phyloP scores from a whole-genome alignment of 2,888 invertebrate genomes.

The Geotrupes spiniger region DNA sequence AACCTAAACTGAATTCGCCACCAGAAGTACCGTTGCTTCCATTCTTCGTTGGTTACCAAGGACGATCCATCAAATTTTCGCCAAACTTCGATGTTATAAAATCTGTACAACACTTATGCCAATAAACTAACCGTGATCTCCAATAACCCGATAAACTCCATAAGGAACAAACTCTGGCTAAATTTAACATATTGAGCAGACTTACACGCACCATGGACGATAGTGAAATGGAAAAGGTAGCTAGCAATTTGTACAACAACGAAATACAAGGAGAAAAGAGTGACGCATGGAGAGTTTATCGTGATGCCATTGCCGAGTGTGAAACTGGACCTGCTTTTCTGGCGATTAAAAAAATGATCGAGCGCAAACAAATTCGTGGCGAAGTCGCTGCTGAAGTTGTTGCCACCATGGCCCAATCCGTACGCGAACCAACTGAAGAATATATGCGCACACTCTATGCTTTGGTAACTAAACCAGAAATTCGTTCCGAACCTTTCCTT shows the following conservation, averaged over 20 bases:
- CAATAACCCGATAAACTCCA: slow-evolving; percentile 58
- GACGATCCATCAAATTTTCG: slow-evolving; percentile 47
- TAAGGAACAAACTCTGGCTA: slow-evolving; percentile 58
- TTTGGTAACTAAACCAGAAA: slow-evolving; percentile 53
- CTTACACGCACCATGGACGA: slow-evolving; percentile 61
- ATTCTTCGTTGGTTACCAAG: slow-evolving; percentile 51
- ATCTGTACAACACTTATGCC: slow-evolving; percentile 46
- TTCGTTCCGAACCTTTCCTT: slow-evolving; percentile 53
- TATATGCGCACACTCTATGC: slow-evolving; percentile 60
- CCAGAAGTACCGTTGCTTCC: slow-evolving; percentile 53
- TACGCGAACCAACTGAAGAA: slow-evolving; percentile 62
- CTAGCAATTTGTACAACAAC: slow-evolving; percentile 53
- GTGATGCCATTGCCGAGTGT: slow-evolving; percentile 64
- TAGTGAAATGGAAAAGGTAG: slow-evolving; percentile 58
- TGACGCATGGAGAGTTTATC: slow-evolving; percentile 61
- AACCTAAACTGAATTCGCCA: slow-evolving; percentile 40
- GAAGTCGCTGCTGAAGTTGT: slow-evolving; percentile 62
- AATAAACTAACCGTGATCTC: slow-evolving; percentile 60
- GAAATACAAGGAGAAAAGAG: slow-evolving; percentile 38
- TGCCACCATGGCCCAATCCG: slow-evolving; percentile 53
- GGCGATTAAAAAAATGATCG: slow-evolving; percentile 61
- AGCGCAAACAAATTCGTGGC: slow-evolving; percentile 46
- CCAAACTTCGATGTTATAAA: slow-evolving; percentile 33
- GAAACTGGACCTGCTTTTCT: slow-evolving; percentile 69
- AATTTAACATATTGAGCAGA: slow-evolving; percentile 60